phyloP scores from a whole-genome alignment of 1,140 invertebrate species.

The Tetramorium parvispinum region DNA sequence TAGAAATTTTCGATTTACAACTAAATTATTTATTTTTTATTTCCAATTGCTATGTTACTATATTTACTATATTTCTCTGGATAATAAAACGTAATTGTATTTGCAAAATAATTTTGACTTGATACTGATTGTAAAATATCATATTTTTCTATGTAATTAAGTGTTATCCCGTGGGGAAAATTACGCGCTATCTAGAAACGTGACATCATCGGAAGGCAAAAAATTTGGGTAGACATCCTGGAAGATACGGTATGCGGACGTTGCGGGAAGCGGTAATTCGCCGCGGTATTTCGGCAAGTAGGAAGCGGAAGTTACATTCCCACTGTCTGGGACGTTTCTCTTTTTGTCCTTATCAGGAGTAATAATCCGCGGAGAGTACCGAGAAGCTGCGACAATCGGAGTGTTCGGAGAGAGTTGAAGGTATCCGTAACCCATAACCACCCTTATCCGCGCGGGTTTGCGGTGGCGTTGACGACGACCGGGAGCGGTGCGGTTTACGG shows the following conservation, averaged over 20 bases:
- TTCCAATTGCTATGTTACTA: not conserved
- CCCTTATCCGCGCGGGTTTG: constrained; percentile 53
- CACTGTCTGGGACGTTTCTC: constrained; percentile 27
- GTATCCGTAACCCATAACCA: constrained; percentile 66
- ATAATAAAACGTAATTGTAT: not conserved
- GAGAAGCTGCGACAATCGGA: constrained; percentile 49
- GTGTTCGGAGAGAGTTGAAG: constrained; percentile 54
- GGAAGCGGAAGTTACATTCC: constrained; percentile 48
- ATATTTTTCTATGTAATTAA: constrained; percentile 1
- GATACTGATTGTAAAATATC: not conserved
- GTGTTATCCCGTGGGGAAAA: not conserved
- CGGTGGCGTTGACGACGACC: constrained; percentile 32
- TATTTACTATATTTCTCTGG: not conserved
- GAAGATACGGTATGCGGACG: constrained; percentile 33
- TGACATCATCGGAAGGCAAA: constrained; percentile 23
- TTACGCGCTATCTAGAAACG: constrained; percentile 28
- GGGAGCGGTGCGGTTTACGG: constrained; percentile 1
- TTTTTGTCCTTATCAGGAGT: constrained; percentile 47
- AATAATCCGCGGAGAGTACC: constrained; percentile 54
- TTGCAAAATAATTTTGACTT: not conserved
- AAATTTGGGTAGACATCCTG: constrained; percentile 31
- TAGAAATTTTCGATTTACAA: not conserved
- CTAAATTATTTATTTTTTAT: not conserved
- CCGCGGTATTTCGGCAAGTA: constrained; percentile 36
- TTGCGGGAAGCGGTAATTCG: not conserved